Conservation (phyloP, 2,888 invertebrate species). For the Helleia helle region DNA sequence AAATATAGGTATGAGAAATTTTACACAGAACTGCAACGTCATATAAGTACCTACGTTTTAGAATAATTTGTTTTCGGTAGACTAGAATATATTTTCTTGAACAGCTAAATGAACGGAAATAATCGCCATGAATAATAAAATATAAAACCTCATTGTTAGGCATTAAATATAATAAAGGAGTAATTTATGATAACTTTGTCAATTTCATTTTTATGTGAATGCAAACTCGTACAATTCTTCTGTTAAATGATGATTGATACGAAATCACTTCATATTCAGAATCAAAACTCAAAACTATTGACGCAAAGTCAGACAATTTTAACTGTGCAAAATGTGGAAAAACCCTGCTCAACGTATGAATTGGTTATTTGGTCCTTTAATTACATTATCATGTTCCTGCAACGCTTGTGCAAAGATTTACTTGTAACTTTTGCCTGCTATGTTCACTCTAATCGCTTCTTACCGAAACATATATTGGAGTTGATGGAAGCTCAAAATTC, state of each 20-base stretch:
- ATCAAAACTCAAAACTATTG: not conserved
- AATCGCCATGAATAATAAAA: too few species aligned
- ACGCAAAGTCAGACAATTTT: not conserved
- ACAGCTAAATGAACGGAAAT: too few species aligned
- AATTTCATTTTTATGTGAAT: too few species aligned
- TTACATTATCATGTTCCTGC: slow-evolving; percentile 43
- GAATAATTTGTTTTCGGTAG: too few species aligned
- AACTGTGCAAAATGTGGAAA: slow-evolving; percentile 34
- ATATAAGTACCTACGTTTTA: too few species aligned
- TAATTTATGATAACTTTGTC: too few species aligned
- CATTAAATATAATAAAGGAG: too few species aligned
- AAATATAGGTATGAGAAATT: too few species aligned
- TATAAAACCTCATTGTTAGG: too few species aligned
- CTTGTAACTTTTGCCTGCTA: slow-evolving; percentile 31
- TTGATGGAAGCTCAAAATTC: slow-evolving; percentile 39
- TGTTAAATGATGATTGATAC: not conserved
- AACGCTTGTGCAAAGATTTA: slow-evolving; percentile 45
- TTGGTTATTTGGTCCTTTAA: slow-evolving; percentile 41
- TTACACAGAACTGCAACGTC: too few species aligned
- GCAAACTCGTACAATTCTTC: not conserved
- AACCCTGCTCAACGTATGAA: slow-evolving; percentile 45
- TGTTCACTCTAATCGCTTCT: slow-evolving; percentile 34
- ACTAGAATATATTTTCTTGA: too few species aligned
- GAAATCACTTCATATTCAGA: not conserved
- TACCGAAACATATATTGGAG: slow-evolving; percentile 44